A percentile compares a stretch with the other conserved stretches of the same genome.
phyloP scores from a whole-genome alignment of 2,113 vertebrate species.

The Prunella fulvescens region DNA sequence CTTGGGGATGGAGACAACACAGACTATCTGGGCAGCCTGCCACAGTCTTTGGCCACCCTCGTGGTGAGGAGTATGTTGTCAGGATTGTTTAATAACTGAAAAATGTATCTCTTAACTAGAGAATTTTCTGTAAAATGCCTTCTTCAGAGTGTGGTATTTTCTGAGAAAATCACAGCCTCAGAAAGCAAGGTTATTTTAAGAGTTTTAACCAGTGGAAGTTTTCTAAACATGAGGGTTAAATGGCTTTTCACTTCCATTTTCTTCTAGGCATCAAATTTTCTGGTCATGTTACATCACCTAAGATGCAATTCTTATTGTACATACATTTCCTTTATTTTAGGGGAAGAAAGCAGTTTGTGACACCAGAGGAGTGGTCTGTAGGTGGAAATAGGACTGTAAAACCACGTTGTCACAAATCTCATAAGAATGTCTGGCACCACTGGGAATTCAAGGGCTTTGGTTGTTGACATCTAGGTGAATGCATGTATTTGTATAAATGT shows the following conservation, averaged over 20 bases:
- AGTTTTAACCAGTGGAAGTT: neutral
- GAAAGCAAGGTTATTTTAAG: neutral
- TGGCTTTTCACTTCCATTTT: neutral
- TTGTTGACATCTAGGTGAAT: neutral
- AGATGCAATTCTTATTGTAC: neutral
- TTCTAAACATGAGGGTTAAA: neutral
- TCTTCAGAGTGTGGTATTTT: neutral
- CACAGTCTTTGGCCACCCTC: neutral
- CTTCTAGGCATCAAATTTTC: neutral
- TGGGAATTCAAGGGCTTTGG: neutral
- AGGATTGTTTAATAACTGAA: slow-evolving; percentile 4
- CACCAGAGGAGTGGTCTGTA: neutral
- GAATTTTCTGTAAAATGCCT: neutral
- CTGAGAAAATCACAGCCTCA: neutral
- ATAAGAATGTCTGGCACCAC: neutral
- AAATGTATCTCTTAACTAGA: neutral
- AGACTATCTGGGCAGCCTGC: neutral
- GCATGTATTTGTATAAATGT: neutral
- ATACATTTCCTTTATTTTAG: neutral
- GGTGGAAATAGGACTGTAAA: neutral
- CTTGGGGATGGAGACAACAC: neutral
- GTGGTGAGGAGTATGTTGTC: neutral
- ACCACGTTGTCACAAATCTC: neutral
- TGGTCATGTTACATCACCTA: neutral
- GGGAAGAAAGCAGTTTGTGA: neutral